Base-by-base conservation (phyloP, 30 jellyfish, hydroid and myxozoan genomes). In the Rhopilema esculentum region DNA sequence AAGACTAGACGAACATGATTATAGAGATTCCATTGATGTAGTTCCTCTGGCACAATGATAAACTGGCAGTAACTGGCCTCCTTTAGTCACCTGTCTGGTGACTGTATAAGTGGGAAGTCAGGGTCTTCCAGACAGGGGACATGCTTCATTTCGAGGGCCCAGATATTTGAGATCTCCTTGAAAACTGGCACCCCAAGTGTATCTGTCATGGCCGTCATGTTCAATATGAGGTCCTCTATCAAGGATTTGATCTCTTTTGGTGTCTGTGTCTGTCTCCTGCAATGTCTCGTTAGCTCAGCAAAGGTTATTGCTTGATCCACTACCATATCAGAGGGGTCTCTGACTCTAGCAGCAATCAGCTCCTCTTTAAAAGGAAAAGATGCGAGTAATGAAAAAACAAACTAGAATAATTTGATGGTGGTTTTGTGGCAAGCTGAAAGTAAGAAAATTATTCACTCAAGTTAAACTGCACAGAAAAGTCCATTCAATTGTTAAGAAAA, bases 31-130 rank as follows among this genome's bases (percentile, higher is more conserved):
- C n/a, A n/a, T n/a, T n/a, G n/a, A n/a, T n/a, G n/a, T n/a, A n/a
- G n/a, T n/a, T 19, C 92, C 96, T 61, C 92, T 52, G 66, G 88
- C 92, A 71, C 96, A 88, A 17, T 91, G 75, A 69, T 32, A 79
- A 23, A 88, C 92, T 75, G 92, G 92, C 81, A 79, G 62, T 50
- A 24, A 22, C 26, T 4, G 27, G 49, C 61, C 78, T 1, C 91
- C 96, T 51, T 88, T 88, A 18, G 67, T 88, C 49, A 33, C 53
- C 16, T 19, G 52, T 19, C 72, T 61, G 27, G 66, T 65, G 77
- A 28, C 69, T 21, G 96, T 51, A 69, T 88, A 88, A 26, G 77
- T 85, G 33, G 77, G 71, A 61, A 77, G 68, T 27, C 69, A 66
- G 87, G 91, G 70, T 88, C 91, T 69, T 77, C 91, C 52, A 88